Conservation (phyloP, 2,888 invertebrate genomes). For the Sarcophaga subvicina region DNA sequence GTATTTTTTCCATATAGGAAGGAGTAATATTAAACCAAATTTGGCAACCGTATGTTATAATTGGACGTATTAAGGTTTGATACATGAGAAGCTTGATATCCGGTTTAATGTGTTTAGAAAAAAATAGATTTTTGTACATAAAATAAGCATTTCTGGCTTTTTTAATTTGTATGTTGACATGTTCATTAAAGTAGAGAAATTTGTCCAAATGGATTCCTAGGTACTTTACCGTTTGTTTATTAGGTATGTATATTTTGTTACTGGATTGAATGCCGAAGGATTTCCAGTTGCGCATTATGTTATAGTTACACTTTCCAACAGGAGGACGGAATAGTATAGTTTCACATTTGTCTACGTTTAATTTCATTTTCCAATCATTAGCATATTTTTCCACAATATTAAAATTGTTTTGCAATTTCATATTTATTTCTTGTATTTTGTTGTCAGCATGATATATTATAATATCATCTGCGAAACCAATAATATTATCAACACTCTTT, state of each 20-base stretch:
- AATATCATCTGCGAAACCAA: too few relatives aligned
- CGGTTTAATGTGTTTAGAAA: too few relatives aligned
- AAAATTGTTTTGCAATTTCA: too few relatives aligned
- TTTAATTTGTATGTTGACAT: too few relatives aligned
- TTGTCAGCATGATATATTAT: too few relatives aligned
- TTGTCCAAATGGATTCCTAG: too few relatives aligned
- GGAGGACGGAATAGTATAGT: slow-evolving; percentile 46
- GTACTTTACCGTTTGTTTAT: neutral
- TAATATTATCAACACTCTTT: too few relatives aligned
- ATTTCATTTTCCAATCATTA: slow-evolving; percentile 38
- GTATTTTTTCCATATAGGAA: neutral
- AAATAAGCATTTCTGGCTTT: too few relatives aligned
- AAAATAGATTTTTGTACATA: too few relatives aligned
- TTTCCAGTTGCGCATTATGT: slow-evolving; percentile 43
- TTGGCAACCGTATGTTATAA: neutral
- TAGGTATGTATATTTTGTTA: slow-evolving; percentile 1
- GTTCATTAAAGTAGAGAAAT: too few relatives aligned
- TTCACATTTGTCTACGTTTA: slow-evolving; percentile 6
- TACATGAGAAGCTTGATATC: neutral
- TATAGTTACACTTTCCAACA: slow-evolving; percentile 35
- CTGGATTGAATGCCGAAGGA: slow-evolving; percentile 22
- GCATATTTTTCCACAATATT: slow-evolving; percentile 8
- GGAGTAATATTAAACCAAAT: neutral
- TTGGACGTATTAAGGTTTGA: neutral
- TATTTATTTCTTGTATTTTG: too few relatives aligned